Evolutionary conservation across 2,888 invertebrate species (phyloP), one percentile per base, ranked within the genome.

Genomic region (Tinea semifulvella): DNA sequence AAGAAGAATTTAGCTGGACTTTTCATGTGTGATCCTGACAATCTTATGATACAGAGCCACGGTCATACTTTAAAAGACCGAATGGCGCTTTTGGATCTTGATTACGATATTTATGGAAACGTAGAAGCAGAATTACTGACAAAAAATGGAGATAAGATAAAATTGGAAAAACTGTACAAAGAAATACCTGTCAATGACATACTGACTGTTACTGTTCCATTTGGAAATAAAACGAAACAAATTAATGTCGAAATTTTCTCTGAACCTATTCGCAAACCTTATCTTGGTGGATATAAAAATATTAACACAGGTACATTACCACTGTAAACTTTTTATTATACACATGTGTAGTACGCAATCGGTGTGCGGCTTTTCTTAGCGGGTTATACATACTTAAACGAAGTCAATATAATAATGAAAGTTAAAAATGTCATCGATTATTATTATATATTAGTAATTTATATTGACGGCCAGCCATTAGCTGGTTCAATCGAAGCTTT

Each of bases 231-330:
- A 2, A 26, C 66, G 2, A 79, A 72, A 51, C 68, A 73, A 53
- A 58, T 82, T 6, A 82, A 77, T 52, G 82, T 82, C 10, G 82
- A 82, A 63, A 65, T 82, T 57, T 79, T 77, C 52, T 68, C 63
- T 6, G 64, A 70, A 17, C 64, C 63, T 0, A 88, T 89, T 26
- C 60, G 79, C 28, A 95, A 94, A 60, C 91, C 92, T 0, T 91
- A 88, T 71, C 68, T 90, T 52, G 93, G 94, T 43, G 96, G 96
- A 22, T 96, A 90, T 68, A 81, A 84, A 48, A 85, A 96, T 65
- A 84, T 84, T 52, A 61, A 82, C 43, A 91, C 88, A 45, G 88
- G 88, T 80, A 63, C 18, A 28, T n/a, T 18, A 8, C 27, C n/a
- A n/a, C 8, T 22, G 25, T 22, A 7, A 22, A 22, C 8, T 7